A percentile compares a stretch with the other conserved stretches of the same genome.
These are phyloP conservation scores for Formica selysi DNA, from an alignment of 1,140 invertebrate genomes.

Conservation along the genomic window DNA sequence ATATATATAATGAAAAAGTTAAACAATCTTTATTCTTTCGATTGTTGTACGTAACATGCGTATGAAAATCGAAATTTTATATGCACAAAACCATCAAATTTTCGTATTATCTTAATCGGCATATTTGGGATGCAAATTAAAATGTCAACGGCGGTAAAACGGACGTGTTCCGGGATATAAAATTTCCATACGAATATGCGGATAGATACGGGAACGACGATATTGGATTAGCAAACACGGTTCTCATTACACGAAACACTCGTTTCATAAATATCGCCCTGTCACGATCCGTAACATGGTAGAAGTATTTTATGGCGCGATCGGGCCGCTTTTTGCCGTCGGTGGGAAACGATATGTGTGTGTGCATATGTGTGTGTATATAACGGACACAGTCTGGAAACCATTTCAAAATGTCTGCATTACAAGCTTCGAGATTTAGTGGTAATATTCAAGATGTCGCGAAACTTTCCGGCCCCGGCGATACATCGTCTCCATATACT, in stretches of 20 bases:
- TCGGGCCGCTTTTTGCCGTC: constrained; percentile 32
- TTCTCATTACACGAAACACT: constrained; percentile 52
- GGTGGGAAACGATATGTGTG: neutral
- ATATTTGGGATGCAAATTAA: constrained; percentile 44
- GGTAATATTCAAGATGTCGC: constrained; percentile 53
- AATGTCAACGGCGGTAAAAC: constrained; percentile 40
- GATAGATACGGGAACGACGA: constrained; percentile 29
- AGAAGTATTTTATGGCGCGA: constrained; percentile 25
- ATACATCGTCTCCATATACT: constrained; percentile 24
- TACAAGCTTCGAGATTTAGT: constrained; percentile 47
- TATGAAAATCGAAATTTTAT: constrained; percentile 16
- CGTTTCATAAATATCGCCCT: constrained; percentile 57
- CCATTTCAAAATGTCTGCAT: constrained; percentile 46
- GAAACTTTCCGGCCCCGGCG: constrained; percentile 15
- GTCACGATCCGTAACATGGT: constrained; percentile 13
- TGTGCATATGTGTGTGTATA: neutral
- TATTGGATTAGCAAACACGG: constrained; percentile 49
- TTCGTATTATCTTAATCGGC: constrained; percentile 40
- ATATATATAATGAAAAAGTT: neutral
- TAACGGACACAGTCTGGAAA: constrained; percentile 37
- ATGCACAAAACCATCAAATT: constrained; percentile 15
- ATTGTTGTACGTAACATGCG: neutral
- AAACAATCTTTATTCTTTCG: neutral
- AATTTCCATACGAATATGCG: constrained; percentile 46
- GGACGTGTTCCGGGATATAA: constrained; percentile 32